These are phyloP conservation scores for Cuculus canorus DNA, from an alignment of 2,797 vertebrate species.

Conservation along the genomic window DNA sequence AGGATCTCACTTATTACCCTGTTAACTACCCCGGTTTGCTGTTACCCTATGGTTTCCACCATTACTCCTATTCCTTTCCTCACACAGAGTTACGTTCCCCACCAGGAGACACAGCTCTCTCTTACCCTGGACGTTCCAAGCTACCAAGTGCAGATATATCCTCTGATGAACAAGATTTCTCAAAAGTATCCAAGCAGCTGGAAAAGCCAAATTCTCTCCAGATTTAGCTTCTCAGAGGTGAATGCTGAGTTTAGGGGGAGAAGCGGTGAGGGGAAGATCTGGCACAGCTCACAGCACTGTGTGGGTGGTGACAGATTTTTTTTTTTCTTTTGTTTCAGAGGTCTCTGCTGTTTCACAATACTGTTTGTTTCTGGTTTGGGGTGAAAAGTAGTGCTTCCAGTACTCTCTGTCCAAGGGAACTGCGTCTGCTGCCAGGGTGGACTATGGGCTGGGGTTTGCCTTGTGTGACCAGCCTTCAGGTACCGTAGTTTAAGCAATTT, in stretches of 20 bases:
- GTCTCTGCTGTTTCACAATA: constrained; percentile 23
- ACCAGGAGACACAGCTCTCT: not conserved
- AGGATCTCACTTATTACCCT: not conserved
- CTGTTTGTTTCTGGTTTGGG: constrained; percentile 9
- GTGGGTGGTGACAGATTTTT: not conserved
- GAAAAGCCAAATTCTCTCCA: not conserved
- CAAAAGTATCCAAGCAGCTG: not conserved
- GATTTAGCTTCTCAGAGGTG: not conserved
- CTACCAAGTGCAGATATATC: not conserved
- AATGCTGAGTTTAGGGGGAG: not conserved
- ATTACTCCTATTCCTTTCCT: not conserved
- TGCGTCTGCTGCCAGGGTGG: not conserved
- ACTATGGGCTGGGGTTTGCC: not conserved
- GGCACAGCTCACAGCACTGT: not conserved
- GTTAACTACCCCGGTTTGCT: not conserved
- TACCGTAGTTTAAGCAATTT: not conserved
- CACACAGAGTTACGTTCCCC: not conserved
- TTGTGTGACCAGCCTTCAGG: accelerated
- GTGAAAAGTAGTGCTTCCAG: not conserved
- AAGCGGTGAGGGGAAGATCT: not conserved
- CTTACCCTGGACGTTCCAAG: not conserved
- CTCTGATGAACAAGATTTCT: not conserved
- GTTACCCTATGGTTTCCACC: not conserved
- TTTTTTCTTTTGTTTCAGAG: not conserved
- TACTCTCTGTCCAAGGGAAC: not conserved